Percentiles rank a stretch among this genome's conserved stretches.
Evolutionary conservation across 2,113 vertebrate genomes (phyloP).

Genomic region (Hiodon tergisus): DNA sequence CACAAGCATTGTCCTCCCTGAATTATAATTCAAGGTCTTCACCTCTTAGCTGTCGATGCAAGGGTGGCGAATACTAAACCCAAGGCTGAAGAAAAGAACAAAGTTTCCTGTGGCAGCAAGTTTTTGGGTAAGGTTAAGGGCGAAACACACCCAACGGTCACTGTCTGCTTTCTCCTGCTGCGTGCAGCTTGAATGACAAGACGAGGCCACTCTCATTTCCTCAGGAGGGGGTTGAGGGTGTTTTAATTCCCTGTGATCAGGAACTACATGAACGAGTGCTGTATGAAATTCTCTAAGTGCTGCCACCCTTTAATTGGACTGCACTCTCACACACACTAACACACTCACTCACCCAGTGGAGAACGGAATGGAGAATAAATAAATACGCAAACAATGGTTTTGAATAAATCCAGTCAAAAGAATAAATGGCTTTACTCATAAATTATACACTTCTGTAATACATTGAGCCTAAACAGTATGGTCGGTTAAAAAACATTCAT

Average conservation of each 20-base stretch:
- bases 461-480: too few relatives aligned
- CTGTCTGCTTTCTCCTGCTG: too few relatives aligned
- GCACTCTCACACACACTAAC: background rate
- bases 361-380: too few relatives aligned
- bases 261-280: background rate
- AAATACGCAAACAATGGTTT: too few relatives aligned
- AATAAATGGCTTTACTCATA: too few relatives aligned
- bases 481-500: too few relatives aligned
- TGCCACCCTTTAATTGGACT: background rate
- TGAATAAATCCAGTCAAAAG: too few relatives aligned
- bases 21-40: background rate
- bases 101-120: background rate
- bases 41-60: background rate
- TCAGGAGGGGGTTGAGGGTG: background rate
- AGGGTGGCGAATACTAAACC: background rate
- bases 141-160: too few relatives aligned
- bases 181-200: background rate
- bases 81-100: background rate
- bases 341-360: background rate
- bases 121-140: background rate
- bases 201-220: background rate
- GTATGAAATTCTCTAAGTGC: background rate
- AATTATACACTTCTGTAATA: too few relatives aligned
- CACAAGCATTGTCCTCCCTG: background rate
- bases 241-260: slow-evolving; percentile 7